These are phyloP conservation scores for Bettongia penicillata DNA, from an alignment of 2,113 vertebrate genomes.

Conservation along the genomic window DNA sequence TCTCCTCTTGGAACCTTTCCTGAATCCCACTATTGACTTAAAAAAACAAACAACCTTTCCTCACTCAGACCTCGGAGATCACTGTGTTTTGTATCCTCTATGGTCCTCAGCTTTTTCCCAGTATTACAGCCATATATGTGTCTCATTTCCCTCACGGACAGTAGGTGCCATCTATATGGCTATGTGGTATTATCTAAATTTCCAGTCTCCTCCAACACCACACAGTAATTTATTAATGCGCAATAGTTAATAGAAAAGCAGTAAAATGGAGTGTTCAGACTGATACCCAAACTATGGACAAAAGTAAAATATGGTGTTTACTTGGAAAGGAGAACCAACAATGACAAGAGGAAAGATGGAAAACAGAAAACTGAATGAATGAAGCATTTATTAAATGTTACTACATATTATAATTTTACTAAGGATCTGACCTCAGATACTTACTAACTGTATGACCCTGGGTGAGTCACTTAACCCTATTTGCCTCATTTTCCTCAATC, in stretches of 20 bases:
- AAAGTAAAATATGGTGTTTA: background rate
- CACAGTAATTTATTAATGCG: background rate
- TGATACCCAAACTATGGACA: background rate
- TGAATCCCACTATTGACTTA: background rate
- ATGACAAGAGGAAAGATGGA: background rate
- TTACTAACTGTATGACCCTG: background rate
- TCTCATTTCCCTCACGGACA: background rate
- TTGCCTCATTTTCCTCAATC: background rate
- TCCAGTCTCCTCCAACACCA: background rate
- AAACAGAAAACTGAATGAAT: background rate
- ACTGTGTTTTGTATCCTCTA: background rate
- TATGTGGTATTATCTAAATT: background rate
- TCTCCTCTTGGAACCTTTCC: background rate
- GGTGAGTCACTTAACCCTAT: background rate
- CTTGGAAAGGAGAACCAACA: background rate
- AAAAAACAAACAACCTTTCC: background rate
- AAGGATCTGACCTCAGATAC: background rate
- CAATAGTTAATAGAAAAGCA: background rate
- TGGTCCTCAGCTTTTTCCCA: background rate
- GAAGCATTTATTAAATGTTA: background rate
- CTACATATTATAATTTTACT: background rate
- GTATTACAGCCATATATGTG: background rate
- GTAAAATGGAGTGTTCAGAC: background rate
- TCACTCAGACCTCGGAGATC: background rate
- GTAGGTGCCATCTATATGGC: background rate